phyloP scores from a whole-genome alignment of 2,113 vertebrate genomes.

The Astatotilapia flaviijosephi region DNA sequence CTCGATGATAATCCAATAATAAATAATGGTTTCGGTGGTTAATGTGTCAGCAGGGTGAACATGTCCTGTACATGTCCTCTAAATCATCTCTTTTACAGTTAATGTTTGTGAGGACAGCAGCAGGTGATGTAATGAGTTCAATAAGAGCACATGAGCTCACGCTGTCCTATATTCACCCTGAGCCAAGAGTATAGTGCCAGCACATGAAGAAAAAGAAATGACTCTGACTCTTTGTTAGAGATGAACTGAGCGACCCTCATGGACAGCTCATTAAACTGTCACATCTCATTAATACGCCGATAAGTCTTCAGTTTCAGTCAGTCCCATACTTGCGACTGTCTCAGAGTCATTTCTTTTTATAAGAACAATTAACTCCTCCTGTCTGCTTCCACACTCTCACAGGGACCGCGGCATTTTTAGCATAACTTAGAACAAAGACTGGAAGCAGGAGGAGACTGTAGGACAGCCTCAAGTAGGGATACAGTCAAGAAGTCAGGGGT shows the following conservation, averaged over 20 bases:
- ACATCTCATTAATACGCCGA: neutral
- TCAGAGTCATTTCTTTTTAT: neutral
- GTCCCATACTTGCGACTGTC: neutral
- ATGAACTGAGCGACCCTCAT: neutral
- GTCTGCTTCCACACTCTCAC: neutral
- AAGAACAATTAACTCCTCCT: neutral
- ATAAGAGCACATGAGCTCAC: neutral
- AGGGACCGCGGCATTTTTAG: neutral
- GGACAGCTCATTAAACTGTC: neutral
- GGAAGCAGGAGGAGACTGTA: neutral
- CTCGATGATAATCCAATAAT: neutral
- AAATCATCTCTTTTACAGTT: neutral
- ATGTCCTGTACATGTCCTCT: accelerated
- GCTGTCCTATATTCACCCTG: neutral
- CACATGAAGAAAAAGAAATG: neutral
- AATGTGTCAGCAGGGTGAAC: neutral
- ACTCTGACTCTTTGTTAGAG: neutral
- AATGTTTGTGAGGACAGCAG: neutral
- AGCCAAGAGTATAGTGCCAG: neutral
- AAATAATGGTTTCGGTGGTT: neutral
- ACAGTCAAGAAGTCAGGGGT: neutral
- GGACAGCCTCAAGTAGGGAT: neutral
- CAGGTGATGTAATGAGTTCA: neutral
- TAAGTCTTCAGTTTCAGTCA: neutral
- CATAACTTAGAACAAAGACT: neutral